Evolutionary conservation across 2,888 invertebrate genomes (phyloP), one percentile per base, ranked within the genome.

Genomic region (Hydroisotoma schaefferi): DNA sequence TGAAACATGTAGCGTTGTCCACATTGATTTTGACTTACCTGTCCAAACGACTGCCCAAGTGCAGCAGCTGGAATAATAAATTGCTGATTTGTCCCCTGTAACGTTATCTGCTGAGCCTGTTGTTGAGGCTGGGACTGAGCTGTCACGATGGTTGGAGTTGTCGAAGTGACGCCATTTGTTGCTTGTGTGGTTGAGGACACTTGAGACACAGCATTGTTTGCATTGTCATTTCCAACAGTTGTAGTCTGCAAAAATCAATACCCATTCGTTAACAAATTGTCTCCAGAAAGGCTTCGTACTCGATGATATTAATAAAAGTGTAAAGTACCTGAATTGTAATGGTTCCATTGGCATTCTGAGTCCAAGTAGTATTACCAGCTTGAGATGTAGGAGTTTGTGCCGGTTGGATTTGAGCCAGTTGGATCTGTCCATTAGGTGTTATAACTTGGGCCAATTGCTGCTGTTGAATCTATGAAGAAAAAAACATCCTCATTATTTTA

Each of bases 381-480:
- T 71, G 66, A 38, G 62, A 56, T 2, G 75, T 60, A 0, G 74
- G 74, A 3, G 73, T 72, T 66, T 76, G 76, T 33, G 73, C 71
- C 22, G 72, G 73, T 77, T 93, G 92, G 37, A 94, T 88, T 75
- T 92, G 90, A 20, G 72, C 72, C 38, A 72, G 56, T 73, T 93
- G 93, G 57, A 92, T 86, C 75, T 91, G 92, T 0, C 92, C 92
- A 54, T 85, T 87, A 0, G 91, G 91, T 3, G 91, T 90, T n/a
- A 92, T 82, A 29, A 90, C 87, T 75, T 89, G 90, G 0, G 90
- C 88, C 57, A 88, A 79, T 76, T 87, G 85, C 0, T 84, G 85
- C 68, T 85, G 83, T 2, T 58, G 66, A 38, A 67, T 49, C 63
- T 67, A 54, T 29, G 44, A 63, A 52, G 28, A 43, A 51, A 44